These are phyloP conservation scores for Parauchenoglanis ngamensis DNA, from an alignment of 2,797 vertebrate species.

Conservation along the genomic window DNA sequence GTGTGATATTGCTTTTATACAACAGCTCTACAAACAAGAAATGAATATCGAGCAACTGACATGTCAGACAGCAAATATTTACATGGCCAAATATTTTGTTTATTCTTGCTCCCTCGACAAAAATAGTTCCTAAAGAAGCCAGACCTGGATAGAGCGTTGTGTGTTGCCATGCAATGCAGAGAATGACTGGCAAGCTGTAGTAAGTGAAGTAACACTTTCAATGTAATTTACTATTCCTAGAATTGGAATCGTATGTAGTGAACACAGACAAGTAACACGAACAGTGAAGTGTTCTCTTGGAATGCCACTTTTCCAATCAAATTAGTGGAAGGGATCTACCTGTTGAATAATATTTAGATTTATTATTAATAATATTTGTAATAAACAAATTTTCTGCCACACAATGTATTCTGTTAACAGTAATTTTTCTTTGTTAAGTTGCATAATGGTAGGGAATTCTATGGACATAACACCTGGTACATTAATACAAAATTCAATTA, in stretches of 20 bases:
- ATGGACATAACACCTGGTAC: not conserved
- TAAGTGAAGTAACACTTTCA: not conserved
- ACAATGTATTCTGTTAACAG: not conserved
- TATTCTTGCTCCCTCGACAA: not conserved
- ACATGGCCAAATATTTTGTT: not conserved
- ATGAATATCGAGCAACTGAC: not conserved
- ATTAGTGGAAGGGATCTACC: not conserved
- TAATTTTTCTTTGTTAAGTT: not conserved
- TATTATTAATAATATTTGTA: not conserved
- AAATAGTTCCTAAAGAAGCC: not conserved
- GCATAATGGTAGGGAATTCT: not conserved
- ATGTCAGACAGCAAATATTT: not conserved
- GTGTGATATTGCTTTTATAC: not conserved
- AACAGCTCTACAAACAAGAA: not conserved
- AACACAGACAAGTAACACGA: not conserved
- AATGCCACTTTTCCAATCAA: not conserved
- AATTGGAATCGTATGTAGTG: not conserved
- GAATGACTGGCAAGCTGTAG: not conserved
- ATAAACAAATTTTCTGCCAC: not conserved
- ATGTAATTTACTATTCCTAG: not conserved
- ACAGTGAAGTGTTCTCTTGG: not conserved
- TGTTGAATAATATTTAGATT: not conserved
- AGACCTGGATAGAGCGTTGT: not conserved
- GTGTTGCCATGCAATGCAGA: not conserved
- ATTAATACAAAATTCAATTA: not conserved